A percentile compares a stretch with the other conserved stretches of the same genome.
These are phyloP conservation scores for Antheraea pernyi DNA, from an alignment of 1,140 invertebrate species.

Conservation along the genomic window DNA sequence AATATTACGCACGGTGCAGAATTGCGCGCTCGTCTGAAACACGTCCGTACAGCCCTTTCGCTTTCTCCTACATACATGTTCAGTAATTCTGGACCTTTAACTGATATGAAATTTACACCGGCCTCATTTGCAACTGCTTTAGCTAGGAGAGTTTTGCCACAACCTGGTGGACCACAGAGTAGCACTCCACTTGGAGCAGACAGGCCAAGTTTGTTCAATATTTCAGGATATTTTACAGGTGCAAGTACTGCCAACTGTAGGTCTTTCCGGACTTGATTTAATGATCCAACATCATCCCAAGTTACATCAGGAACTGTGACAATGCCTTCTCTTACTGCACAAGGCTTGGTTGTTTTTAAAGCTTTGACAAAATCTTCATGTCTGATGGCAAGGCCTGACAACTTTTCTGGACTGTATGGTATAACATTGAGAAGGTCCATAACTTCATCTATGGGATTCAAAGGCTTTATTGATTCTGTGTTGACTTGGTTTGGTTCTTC, in stretches of 20 bases:
- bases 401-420: conserved; percentile 80
- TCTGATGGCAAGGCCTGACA: conserved; percentile 83
- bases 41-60: conserved; percentile 96
- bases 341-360: conserved; percentile 92
- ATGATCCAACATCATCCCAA: conserved; percentile 98
- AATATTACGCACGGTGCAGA: conserved; percentile 99
- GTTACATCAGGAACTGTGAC: conserved; percentile 97
- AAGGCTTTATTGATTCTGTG: conserved; percentile 23
- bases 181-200: conserved; percentile 91
- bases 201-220: conserved; percentile 89
- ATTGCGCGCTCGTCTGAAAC: conserved; percentile 96
- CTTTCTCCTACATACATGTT: conserved; percentile 99
- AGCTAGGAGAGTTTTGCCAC: conserved; percentile 95
- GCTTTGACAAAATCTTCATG: conserved; percentile 89
- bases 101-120: conserved; percentile 97
- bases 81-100: conserved; percentile 97
- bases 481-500: conserved; percentile 33
- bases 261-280: conserved; percentile 93
- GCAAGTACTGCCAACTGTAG: conserved; percentile 94
- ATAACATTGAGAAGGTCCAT: conserved; percentile 57
- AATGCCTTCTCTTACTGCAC: conserved; percentile 97
- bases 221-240: conserved; percentile 92
- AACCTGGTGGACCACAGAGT: conserved; percentile 96
- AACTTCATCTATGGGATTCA: conserved; percentile 58
- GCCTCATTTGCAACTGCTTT: conserved; percentile 98